These are phyloP conservation scores for Rotaria sp. DNA, from an alignment of 2,888 invertebrate genomes.

Conservation along the genomic window DNA sequence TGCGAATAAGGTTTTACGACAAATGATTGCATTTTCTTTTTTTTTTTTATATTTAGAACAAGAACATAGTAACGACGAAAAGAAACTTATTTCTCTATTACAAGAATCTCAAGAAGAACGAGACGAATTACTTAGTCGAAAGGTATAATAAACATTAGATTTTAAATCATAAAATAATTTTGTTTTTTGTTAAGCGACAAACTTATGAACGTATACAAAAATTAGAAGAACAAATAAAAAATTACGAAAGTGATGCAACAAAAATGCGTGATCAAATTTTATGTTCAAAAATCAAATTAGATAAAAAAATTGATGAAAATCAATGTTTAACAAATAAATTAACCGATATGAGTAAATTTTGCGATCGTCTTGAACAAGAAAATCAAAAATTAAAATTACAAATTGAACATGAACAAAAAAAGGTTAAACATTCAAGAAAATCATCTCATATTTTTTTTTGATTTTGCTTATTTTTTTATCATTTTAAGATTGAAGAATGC, in stretches of 20 bases:
- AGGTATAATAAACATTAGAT: background rate
- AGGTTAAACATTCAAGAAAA: too few relatives aligned
- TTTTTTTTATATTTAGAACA: background rate
- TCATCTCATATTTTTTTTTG: background rate
- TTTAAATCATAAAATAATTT: background rate
- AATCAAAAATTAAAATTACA: slow-evolving; percentile 30
- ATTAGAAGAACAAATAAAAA: slow-evolving; percentile 3
- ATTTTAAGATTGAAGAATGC: background rate
- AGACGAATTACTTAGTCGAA: background rate
- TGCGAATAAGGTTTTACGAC: background rate
- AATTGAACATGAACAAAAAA: background rate
- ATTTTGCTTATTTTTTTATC: background rate
- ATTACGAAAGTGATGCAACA: background rate
- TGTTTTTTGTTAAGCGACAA: background rate
- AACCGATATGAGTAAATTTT: background rate
- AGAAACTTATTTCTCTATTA: background rate
- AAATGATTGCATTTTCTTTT: background rate
- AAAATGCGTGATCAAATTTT: background rate
- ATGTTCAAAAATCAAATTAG: slow-evolving; percentile 10
- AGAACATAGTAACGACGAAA: slow-evolving; percentile 16
- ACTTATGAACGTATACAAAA: background rate
- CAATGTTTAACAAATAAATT: background rate
- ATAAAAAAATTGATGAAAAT: background rate
- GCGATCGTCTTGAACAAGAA: slow-evolving; percentile 18
- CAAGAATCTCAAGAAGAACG: slow-evolving; percentile 11